These are phyloP conservation scores for Ceriagrion tenellum DNA, from an alignment of 2,888 invertebrate genomes.

Conservation along the genomic window DNA sequence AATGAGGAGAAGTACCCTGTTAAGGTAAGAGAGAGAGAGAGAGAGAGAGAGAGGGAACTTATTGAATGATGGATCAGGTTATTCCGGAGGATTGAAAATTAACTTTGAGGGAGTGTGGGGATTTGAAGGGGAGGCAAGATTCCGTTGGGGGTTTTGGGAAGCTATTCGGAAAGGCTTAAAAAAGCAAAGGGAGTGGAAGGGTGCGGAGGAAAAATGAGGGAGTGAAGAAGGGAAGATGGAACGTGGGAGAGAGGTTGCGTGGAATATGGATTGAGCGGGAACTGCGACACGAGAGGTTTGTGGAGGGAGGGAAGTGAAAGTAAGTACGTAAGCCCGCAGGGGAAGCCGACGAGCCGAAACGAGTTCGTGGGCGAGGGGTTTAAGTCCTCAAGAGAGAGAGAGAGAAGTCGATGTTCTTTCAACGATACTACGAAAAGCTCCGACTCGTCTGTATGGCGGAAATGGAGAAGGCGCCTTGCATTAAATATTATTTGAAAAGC, in stretches of 20 bases:
- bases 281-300: background rate
- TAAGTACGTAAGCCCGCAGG: background rate
- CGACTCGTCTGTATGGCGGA: background rate
- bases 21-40: background rate
- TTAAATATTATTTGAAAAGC: background rate
- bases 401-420: conserved; percentile 22
- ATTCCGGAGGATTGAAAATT: conserved; percentile 22
- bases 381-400: background rate
- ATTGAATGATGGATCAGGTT: conserved; percentile 31
- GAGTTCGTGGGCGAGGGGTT: background rate
- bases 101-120: background rate
- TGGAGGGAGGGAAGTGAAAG: background rate
- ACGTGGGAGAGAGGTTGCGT: background rate
- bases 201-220: background rate
- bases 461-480: background rate
- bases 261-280: background rate
- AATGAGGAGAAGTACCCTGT: background rate
- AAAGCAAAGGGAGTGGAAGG: background rate
- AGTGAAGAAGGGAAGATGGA: background rate
- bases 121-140: background rate
- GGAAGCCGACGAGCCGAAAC: background rate
- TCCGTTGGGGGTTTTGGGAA: background rate
- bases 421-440: background rate
- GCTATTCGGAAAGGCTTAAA: background rate
- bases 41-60: background rate